These are phyloP conservation scores for Characodon lateralis DNA, from an alignment of 2,797 vertebrate species.

Conservation along the genomic window DNA sequence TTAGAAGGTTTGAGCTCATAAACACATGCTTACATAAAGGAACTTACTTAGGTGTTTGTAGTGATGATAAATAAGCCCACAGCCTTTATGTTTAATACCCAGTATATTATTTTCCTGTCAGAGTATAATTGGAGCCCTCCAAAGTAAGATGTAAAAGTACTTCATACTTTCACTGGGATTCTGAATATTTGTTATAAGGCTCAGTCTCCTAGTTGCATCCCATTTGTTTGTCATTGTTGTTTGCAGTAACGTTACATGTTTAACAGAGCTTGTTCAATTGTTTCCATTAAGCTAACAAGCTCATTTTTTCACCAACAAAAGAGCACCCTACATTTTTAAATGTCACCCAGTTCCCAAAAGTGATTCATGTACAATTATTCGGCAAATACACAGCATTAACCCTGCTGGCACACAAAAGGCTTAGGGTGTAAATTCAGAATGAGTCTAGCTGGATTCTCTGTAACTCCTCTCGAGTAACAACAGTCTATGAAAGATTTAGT, in stretches of 20 bases:
- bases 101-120: neutral
- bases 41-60: neutral
- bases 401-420: conserved; percentile 24
- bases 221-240: conserved; percentile 56
- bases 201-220: conserved; percentile 18
- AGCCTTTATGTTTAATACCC: conserved; percentile 4
- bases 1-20: neutral
- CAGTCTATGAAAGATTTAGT: conserved; percentile 35
- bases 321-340: conserved; percentile 44
- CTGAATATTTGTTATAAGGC: conserved; percentile 57
- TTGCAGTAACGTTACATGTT: conserved; percentile 50
- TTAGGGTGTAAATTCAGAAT: conserved; percentile 15
- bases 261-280: conserved; percentile 35
- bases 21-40: neutral
- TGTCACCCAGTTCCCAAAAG: conserved; percentile 61
- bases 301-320: conserved; percentile 33
- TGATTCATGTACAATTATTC: conserved; percentile 28
- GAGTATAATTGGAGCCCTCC: conserved; percentile 1
- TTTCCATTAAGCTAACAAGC: conserved; percentile 41
- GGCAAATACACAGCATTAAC: conserved; percentile 15
- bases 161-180: conserved; percentile 21
- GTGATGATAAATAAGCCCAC: conserved; percentile 5
- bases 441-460: conserved; percentile 14
- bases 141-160: conserved; percentile 10
- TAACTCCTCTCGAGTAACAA: conserved; percentile 16